Evolutionary conservation across 2,797 vertebrate species (phyloP).

Genomic region (Sebastes hopkinsi): DNA sequence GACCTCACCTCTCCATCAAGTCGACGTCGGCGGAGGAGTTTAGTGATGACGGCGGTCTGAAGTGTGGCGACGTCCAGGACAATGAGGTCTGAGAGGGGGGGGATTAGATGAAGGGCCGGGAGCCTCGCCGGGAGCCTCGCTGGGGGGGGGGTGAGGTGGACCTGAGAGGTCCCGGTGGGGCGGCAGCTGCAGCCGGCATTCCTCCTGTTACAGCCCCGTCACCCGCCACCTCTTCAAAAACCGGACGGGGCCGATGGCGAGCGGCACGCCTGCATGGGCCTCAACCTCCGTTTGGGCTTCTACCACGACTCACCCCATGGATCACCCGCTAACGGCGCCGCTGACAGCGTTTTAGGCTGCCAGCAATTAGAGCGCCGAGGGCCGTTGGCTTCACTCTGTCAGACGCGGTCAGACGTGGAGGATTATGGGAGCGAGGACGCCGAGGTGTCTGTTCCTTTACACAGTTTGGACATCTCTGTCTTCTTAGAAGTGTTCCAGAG

Average conservation of each 20-base stretch:
- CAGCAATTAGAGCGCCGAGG: too few relatives aligned
- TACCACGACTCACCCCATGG: constrained; percentile 51
- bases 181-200: constrained; percentile 57
- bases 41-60: neutral
- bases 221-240: constrained; percentile 67
- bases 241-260: constrained; percentile 25
- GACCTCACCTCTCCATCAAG: neutral
- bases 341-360: constrained; percentile 18
- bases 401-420: neutral
- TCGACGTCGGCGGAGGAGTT: neutral
- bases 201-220: constrained; percentile 56
- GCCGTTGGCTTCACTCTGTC: neutral
- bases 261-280: constrained; percentile 40
- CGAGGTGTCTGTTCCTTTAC: constrained; percentile 21
- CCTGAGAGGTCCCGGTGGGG: constrained; percentile 1
- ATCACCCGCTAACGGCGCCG: constrained; percentile 56
- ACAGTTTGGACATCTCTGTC: neutral
- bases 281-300: constrained; percentile 19
- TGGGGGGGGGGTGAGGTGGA: constrained; percentile 6
- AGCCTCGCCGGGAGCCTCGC: neutral
- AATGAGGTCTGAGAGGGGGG: constrained; percentile 13
- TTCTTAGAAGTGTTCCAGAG: too few relatives aligned
- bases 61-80: constrained; percentile 1
- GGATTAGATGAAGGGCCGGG: constrained; percentile 44
- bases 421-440: constrained; percentile 2